phyloP scores from a whole-genome alignment of 2,888 invertebrate genomes.

The Rhopalosiphum nymphaeae region DNA sequence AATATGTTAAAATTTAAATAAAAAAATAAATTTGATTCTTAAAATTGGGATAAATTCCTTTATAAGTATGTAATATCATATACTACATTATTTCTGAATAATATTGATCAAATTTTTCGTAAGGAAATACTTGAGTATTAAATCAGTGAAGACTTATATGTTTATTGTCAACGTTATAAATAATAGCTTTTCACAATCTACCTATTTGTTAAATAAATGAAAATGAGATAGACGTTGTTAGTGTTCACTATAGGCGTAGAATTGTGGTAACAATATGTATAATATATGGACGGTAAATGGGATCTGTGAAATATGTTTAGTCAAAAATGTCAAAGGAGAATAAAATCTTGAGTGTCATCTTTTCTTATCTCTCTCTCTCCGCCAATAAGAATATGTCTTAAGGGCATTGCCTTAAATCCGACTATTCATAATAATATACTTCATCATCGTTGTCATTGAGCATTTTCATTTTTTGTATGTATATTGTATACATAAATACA shows the following conservation, averaged over 20 bases:
- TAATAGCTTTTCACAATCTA: background rate
- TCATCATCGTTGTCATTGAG: background rate
- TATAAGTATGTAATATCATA: background rate
- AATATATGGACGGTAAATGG: background rate
- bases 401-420: background rate
- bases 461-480: background rate
- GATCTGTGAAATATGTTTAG: constrained; percentile 12
- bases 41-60: background rate
- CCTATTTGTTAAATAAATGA: background rate
- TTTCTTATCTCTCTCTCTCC: background rate
- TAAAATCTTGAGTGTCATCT: constrained; percentile 1
- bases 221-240: background rate
- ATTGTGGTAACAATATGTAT: background rate
- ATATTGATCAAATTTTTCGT: background rate
- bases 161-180: background rate
- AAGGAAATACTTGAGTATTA: background rate
- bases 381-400: background rate
- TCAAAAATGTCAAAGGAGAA: constrained; percentile 9
- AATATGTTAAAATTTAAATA: background rate
- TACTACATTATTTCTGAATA: background rate
- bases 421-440: background rate
- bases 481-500: background rate
- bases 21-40: background rate
- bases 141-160: background rate
- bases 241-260: background rate